Percentiles rank a stretch among this genome's conserved stretches.
phyloP scores from a whole-genome alignment of 2,888 invertebrate genomes.

The Tachystola acroxantha region DNA sequence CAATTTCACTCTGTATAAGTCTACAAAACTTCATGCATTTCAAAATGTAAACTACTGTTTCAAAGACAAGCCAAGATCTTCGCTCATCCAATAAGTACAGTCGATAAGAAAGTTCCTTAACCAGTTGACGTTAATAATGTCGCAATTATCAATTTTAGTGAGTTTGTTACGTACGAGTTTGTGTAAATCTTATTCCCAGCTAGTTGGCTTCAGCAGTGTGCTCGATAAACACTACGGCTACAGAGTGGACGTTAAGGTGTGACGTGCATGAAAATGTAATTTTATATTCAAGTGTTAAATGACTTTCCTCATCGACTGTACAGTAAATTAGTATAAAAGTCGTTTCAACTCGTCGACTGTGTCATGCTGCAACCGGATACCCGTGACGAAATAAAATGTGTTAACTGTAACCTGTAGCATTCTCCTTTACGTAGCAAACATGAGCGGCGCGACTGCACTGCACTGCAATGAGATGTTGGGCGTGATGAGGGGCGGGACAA shows the following conservation, averaged over 20 bases:
- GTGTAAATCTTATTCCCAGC: too few species aligned
- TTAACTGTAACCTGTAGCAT: conserved; percentile 43
- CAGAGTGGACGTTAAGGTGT: too few species aligned
- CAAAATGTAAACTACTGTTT: conserved; percentile 1
- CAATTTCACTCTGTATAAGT: conserved; percentile 3
- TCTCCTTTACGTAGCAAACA: conserved; percentile 50
- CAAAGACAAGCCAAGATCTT: conserved; percentile 6
- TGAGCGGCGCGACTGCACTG: conserved; percentile 47
- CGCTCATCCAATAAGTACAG: conserved; percentile 13
- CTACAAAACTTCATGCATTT: conserved; percentile 16
- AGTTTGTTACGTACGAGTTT: too few species aligned
- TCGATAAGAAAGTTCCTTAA: neutral
- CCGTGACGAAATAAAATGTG: conserved; percentile 29
- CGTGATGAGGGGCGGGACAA: conserved; percentile 34
- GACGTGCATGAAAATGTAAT: too few species aligned
- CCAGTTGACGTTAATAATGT: too few species aligned
- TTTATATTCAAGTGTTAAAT: neutral
- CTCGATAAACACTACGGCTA: too few species aligned
- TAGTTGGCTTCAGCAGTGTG: too few species aligned
- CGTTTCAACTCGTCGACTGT: conserved; percentile 15
- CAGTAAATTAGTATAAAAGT: conserved; percentile 5
- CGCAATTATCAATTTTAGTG: too few species aligned
- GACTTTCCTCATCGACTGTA: neutral
- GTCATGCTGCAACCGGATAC: conserved; percentile 36
- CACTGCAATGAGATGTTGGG: conserved; percentile 51